A percentile compares a stretch with the other conserved stretches of the same genome.
Conservation (phyloP, 2,113 vertebrate species). For the Steatornis caripensis region DNA sequence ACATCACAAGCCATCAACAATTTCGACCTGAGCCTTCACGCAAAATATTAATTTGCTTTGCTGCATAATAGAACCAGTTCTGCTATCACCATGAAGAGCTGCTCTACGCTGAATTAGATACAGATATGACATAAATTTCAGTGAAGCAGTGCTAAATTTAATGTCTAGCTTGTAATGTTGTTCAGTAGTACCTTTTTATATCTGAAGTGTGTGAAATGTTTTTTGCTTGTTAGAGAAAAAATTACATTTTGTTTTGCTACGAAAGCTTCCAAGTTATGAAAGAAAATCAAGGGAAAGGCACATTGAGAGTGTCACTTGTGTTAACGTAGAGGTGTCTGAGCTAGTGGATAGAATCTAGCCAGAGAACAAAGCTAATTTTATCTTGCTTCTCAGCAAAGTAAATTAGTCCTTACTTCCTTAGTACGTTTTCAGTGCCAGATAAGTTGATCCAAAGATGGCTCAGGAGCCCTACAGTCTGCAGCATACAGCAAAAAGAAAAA, state of each 20-base stretch:
- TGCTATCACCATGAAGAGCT: not conserved
- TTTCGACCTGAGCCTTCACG: not conserved
- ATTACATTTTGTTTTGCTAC: not conserved
- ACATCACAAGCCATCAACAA: not conserved
- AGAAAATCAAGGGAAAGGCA: not conserved
- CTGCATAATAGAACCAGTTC: not conserved
- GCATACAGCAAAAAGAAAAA: not conserved
- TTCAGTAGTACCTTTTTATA: not conserved
- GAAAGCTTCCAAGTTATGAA: not conserved
- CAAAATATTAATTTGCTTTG: not conserved
- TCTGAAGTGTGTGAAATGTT: not conserved
- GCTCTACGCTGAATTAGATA: not conserved
- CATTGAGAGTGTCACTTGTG: not conserved
- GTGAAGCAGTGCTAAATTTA: not conserved
- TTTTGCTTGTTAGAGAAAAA: not conserved
- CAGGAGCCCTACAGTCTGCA: not conserved
- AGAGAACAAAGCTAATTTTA: not conserved
- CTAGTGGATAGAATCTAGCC: not conserved
- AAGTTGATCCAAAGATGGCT: not conserved
- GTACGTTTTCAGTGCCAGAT: not conserved
- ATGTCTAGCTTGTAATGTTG: not conserved
- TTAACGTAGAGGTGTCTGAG: not conserved
- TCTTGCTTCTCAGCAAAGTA: not conserved
- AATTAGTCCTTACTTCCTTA: not conserved
- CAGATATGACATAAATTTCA: not conserved